Evolutionary conservation across 1,140 invertebrate species (phyloP).

Genomic region (Neodiprion pinetum): DNA sequence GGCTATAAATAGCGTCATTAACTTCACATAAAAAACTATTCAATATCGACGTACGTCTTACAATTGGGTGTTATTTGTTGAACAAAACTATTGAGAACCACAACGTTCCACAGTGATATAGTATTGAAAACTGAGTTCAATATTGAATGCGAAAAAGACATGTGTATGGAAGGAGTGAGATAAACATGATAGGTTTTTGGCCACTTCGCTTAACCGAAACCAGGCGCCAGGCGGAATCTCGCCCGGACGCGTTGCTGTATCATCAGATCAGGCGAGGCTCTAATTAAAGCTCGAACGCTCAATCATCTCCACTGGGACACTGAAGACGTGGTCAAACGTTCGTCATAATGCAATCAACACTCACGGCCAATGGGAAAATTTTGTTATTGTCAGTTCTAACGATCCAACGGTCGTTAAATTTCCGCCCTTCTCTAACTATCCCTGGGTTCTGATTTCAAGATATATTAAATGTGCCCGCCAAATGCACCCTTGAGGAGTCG

Average conservation of each 20-base stretch:
- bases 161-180: neutral
- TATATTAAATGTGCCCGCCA: neutral
- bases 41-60: too few species aligned
- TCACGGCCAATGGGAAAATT: neutral
- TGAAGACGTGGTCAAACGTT: neutral
- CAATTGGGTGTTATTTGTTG: too few species aligned
- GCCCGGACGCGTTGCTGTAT: neutral
- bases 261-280: neutral
- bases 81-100: too few species aligned
- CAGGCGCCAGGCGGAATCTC: neutral
- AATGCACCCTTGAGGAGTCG: neutral
- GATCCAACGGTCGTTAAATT: neutral
- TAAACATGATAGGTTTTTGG: neutral
- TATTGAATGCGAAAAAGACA: too few species aligned
- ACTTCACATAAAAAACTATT: too few species aligned
- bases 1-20: too few species aligned
- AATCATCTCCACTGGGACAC: slow-evolving; percentile 2
- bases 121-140: too few species aligned
- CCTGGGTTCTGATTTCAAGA: neutral
- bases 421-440: neutral
- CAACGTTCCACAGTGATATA: too few species aligned
- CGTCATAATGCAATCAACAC: neutral
- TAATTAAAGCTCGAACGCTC: neutral
- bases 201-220: neutral
- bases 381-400: neutral